Evolutionary conservation across 2,888 invertebrate genomes (phyloP), one percentile per base, ranked within the genome.

Genomic region (Tiphia femorata): DNA sequence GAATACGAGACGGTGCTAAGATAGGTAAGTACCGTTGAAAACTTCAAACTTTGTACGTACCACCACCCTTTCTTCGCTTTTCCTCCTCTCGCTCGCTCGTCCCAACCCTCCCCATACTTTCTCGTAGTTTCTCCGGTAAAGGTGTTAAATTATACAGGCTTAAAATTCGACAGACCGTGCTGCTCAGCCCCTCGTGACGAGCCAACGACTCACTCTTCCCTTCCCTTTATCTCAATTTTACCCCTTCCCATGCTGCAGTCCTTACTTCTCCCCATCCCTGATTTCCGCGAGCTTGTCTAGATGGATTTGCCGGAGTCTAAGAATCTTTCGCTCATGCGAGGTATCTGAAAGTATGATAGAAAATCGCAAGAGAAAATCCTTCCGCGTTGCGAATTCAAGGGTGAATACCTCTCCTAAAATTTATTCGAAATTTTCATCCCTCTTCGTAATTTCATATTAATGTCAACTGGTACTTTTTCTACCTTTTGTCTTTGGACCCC

Each of bases 141-240:
- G 80, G 81, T 80, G 80, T 81, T 82, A 79, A 82, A 82, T 82
- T 82, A 82, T 81, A 82, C 82, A 81, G 75, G 78, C 79, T 81
- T 81, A 78, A 80, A 82, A 82, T 82, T 81, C 76, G 76, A 73
- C 69, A 69, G 65, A 71, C 65, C 70, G 67, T 70, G 67, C 67
- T 53, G 62, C 66, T 63, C 70, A 66, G 62, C 68, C 69, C 68
- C 64, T 60, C 53, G 54, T 53, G 58, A 53, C 64, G 66, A 40
- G 49, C 50, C 30, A 30, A 44, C 44, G 29, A 20, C 23, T 27
- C 27, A 19, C 44, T 53, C 50, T 19, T 30, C 41, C 33, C 30
- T 38, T 48, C 54, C 57, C 40, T 47, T 52, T 42, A 17, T 50
- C 55, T 53, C 53, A 58, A 69, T 66, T 60, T 66, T 50, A 54